phyloP scores from a whole-genome alignment of 2,113 vertebrate genomes.

The Athene cunicularia region DNA sequence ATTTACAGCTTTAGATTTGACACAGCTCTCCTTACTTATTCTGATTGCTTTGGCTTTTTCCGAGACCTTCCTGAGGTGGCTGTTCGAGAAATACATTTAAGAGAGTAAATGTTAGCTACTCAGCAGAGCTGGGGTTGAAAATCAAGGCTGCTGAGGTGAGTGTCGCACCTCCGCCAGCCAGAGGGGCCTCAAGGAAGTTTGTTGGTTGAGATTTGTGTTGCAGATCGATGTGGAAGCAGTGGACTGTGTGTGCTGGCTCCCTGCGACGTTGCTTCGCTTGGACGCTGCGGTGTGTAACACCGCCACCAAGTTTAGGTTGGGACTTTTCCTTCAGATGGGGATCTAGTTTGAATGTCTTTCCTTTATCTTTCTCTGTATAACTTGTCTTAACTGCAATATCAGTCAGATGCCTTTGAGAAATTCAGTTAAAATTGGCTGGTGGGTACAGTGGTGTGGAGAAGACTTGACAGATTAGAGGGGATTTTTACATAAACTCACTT shows the following conservation, averaged over 20 bases:
- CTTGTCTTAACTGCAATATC: not conserved
- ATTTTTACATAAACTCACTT: not conserved
- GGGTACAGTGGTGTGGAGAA: not conserved
- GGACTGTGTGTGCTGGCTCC: rapidly evolving
- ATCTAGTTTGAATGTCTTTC: not conserved
- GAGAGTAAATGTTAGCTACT: conserved; percentile 36
- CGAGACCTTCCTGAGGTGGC: conserved; percentile 20
- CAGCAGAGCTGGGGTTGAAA: not conserved
- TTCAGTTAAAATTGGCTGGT: not conserved
- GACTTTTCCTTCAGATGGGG: not conserved
- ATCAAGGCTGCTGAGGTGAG: not conserved
- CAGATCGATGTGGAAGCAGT: not conserved
- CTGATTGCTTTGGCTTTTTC: conserved; percentile 64
- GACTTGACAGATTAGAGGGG: not conserved
- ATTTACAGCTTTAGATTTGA: conserved; percentile 62
- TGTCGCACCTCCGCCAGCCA: not conserved
- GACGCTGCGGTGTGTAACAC: not conserved
- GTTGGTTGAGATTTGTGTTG: not conserved
- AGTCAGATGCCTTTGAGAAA: not conserved
- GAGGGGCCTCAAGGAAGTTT: not conserved
- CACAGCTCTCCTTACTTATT: conserved; percentile 18
- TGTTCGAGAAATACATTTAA: not conserved
- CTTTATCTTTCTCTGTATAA: not conserved
- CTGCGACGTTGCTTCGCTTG: rapidly evolving
- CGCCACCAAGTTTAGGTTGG: not conserved